Conservation (phyloP, 2,113 vertebrate genomes). For the Bambusicola thoracicus region DNA sequence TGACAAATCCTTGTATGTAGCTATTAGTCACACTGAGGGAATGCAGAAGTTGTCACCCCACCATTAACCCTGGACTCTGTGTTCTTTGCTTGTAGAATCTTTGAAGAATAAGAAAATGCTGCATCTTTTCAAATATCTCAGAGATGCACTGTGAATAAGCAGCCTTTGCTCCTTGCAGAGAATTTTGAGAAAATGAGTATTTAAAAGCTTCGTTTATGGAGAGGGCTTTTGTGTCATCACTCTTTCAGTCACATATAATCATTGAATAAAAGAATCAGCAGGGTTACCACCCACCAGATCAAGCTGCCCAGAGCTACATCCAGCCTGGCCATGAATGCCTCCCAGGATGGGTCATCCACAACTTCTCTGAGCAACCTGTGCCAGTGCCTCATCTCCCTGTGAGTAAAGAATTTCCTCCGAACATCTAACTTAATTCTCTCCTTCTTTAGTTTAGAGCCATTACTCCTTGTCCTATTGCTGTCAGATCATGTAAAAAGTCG, state of each 20-base stretch:
- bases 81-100: conserved; percentile 24
- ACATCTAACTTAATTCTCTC: not conserved
- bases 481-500: too few species aligned
- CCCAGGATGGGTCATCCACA: not conserved
- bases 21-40: not conserved
- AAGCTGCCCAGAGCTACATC: not conserved
- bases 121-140: conserved; percentile 10
- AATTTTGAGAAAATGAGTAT: not conserved
- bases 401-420: not conserved
- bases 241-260: not conserved
- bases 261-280: too few species aligned
- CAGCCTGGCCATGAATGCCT: not conserved
- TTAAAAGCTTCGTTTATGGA: not conserved
- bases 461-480: not conserved
- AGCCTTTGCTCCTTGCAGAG: not conserved
- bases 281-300: not conserved
- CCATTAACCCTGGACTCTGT: not conserved
- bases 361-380: not conserved
- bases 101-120: not conserved
- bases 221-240: not conserved
- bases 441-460: not conserved
- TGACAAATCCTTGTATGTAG: not conserved
- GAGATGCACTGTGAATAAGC: conserved; percentile 15
- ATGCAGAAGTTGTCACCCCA: not conserved
- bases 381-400: not conserved